Conservation (phyloP, 2,113 vertebrate genomes). For the Colossoma macropomum region DNA sequence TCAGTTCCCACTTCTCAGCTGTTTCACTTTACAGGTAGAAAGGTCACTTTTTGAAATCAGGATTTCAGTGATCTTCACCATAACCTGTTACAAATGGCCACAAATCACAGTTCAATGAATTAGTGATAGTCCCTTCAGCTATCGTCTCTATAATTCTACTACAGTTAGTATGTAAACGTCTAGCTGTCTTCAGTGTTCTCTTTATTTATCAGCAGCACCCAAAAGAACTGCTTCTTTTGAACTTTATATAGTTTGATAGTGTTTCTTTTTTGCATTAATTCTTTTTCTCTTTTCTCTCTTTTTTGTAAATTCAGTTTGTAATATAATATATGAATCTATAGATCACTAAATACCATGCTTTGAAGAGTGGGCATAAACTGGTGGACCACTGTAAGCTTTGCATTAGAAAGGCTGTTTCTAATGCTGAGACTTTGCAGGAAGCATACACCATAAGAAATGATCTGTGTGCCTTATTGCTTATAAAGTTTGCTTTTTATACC, state of each 20-base stretch:
- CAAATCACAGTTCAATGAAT: not conserved
- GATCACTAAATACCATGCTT: not conserved
- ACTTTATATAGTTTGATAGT: not conserved
- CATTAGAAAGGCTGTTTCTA: slow-evolving; percentile 8
- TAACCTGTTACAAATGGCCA: slow-evolving; percentile 13
- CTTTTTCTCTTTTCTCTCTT: not conserved
- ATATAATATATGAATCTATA: not conserved
- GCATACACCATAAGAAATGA: not conserved
- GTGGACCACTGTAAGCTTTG: slow-evolving; percentile 41
- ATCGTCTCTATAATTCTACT: not conserved
- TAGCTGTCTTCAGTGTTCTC: not conserved
- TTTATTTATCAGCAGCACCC: not conserved
- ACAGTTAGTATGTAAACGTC: not conserved
- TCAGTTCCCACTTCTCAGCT: not conserved
- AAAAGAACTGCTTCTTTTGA: not conserved
- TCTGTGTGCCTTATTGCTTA: slow-evolving; percentile 24
- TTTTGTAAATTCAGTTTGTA: slow-evolving; percentile 10
- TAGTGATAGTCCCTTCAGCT: not conserved
- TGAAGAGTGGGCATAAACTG: slow-evolving; percentile 22
- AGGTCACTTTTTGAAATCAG: not conserved
- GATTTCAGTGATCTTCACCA: not conserved
- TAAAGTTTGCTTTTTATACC: not conserved
- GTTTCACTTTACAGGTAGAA: not conserved
- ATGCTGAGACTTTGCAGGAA: not conserved
- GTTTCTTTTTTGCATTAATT: not conserved